Conservation (phyloP, 2,797 vertebrate genomes). For the Phalanger gymnotis region DNA sequence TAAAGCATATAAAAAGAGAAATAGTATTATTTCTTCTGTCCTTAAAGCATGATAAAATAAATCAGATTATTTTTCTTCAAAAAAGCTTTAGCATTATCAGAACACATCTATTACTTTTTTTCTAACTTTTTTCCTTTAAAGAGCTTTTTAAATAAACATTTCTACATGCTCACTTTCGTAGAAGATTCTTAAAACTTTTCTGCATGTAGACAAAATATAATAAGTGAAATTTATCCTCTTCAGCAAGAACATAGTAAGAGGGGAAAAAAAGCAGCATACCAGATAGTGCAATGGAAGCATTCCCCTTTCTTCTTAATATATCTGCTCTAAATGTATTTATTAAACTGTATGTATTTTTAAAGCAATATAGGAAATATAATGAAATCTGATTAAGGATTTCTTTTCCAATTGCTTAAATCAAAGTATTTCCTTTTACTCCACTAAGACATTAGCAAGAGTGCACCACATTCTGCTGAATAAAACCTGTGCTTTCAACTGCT, state of each 20-base stretch:
- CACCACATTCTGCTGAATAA: constrained; percentile 59
- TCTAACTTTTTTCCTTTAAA: background rate
- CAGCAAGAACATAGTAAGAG: background rate
- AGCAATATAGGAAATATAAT: constrained; percentile 43
- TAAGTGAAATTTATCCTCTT: constrained; percentile 1
- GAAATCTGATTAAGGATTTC: constrained; percentile 56
- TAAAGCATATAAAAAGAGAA: constrained; percentile 20
- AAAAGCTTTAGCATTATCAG: background rate
- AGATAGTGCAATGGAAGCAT: constrained; percentile 25
- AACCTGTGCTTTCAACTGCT: constrained; percentile 40
- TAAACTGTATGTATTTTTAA: constrained; percentile 51
- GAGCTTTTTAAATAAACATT: constrained; percentile 16
- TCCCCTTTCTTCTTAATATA: constrained; percentile 2
- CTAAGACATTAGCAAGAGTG: constrained; percentile 51
- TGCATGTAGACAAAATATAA: background rate
- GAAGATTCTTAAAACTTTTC: background rate
- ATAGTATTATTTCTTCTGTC: background rate
- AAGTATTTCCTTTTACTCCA: constrained; percentile 59
- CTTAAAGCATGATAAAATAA: background rate
- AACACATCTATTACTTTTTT: fast-evolving
- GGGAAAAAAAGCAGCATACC: background rate
- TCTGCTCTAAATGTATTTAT: constrained; percentile 30
- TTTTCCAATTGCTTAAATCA: constrained; percentile 57
- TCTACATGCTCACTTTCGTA: background rate
- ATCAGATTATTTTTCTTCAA: background rate